These are phyloP conservation scores for Ailuropoda melanoleuca DNA, from an alignment of 2,113 vertebrate species.

Conservation along the genomic window DNA sequence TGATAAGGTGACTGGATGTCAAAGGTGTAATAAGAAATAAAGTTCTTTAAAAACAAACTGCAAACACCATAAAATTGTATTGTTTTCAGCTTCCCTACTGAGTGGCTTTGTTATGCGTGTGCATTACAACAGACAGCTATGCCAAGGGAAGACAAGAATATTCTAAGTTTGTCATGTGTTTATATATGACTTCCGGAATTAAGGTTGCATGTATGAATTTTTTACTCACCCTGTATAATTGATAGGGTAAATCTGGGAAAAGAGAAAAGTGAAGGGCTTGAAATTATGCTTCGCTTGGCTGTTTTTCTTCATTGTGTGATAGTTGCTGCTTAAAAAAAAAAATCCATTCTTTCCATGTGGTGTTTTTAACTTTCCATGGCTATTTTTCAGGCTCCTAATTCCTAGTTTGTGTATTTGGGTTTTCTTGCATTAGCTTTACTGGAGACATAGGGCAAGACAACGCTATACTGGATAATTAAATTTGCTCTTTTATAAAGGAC, in stretches of 20 bases:
- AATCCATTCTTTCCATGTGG: neutral
- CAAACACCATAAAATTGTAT: constrained; percentile 48
- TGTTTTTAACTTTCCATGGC: neutral
- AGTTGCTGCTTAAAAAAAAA: neutral
- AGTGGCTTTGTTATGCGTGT: neutral
- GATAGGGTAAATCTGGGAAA: neutral
- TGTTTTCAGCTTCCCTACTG: constrained; percentile 69
- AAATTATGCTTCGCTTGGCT: constrained; percentile 51
- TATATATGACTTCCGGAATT: neutral
- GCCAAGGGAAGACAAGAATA: neutral
- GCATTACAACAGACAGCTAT: neutral
- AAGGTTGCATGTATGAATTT: neutral
- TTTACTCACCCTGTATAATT: constrained; percentile 46
- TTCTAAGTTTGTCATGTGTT: neutral
- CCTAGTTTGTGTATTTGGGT: neutral
- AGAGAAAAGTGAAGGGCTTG: neutral
- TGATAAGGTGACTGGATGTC: constrained; percentile 54
- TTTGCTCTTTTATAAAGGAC: neutral
- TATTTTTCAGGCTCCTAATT: neutral
- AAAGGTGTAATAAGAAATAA: constrained; percentile 40
- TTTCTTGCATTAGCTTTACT: neutral
- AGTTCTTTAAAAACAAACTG: constrained; percentile 53
- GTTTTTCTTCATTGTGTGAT: constrained; percentile 38
- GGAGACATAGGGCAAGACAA: neutral
- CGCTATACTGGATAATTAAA: neutral